These are phyloP conservation scores for Paguma larvata DNA, from an alignment of 2,797 vertebrate genomes.

Conservation along the genomic window DNA sequence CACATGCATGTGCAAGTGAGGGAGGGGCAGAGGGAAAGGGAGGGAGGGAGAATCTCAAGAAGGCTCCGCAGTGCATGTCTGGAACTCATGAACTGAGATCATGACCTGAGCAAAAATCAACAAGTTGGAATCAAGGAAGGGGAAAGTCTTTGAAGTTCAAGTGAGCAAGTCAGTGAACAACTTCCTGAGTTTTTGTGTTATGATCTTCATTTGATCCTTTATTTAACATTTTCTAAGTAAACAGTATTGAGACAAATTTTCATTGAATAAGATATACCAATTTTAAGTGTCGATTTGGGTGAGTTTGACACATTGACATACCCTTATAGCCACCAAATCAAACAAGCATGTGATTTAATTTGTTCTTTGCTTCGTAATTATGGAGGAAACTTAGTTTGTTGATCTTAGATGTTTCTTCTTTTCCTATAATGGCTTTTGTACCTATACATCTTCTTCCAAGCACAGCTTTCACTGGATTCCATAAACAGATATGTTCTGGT, in stretches of 20 bases:
- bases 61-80: background rate
- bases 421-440: background rate
- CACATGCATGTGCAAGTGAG: background rate
- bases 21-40: background rate
- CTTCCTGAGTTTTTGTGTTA: background rate
- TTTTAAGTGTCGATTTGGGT: background rate
- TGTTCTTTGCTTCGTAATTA: background rate
- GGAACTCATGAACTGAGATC: background rate
- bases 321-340: too few species aligned
- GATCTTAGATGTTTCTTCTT: background rate
- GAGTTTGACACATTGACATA: background rate
- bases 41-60: background rate
- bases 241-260: background rate
- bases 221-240: background rate
- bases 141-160: rapidly evolving
- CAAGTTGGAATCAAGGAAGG: rapidly evolving
- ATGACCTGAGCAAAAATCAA: background rate
- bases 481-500: background rate
- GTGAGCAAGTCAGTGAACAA: rapidly evolving
- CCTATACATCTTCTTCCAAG: background rate
- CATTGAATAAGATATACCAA: background rate
- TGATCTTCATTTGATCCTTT: background rate
- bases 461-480: background rate
- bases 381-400: background rate
- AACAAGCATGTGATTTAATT: background rate